A percentile compares a stretch with the other conserved stretches of the same genome.
phyloP scores from a whole-genome alignment of 2,797 vertebrate species.

The Eutrigla gurnardus region DNA sequence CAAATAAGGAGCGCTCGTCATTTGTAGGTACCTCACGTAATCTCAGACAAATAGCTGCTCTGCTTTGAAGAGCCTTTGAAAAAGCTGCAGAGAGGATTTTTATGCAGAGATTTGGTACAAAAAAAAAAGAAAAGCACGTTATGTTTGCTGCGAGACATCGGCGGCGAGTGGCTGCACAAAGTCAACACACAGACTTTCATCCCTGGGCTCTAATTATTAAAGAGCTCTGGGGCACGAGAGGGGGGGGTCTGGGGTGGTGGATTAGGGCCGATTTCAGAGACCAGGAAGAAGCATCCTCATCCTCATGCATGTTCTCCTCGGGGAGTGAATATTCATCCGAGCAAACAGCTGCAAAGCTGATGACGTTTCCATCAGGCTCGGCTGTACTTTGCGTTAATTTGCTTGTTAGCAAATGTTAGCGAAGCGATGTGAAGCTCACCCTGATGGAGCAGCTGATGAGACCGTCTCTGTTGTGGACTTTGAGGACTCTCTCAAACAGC shows the following conservation, averaged over 20 bases:
- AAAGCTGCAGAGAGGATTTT: slow-evolving; percentile 1
- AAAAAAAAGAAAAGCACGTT: neutral
- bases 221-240: slow-evolving; percentile 6
- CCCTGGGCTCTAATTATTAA: slow-evolving; percentile 26
- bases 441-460: slow-evolving; percentile 98
- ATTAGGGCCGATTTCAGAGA: slow-evolving; percentile 19
- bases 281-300: neutral
- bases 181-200: slow-evolving; percentile 22
- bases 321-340: neutral
- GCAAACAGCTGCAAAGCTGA: neutral
- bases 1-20: neutral
- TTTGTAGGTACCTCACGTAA: slow-evolving; percentile 7
- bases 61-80: slow-evolving; percentile 5
- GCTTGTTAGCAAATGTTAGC: neutral
- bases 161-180: slow-evolving; percentile 17
- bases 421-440: slow-evolving; percentile 75
- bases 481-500: slow-evolving; percentile 93
- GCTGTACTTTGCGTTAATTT: too few relatives aligned
- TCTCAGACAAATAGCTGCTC: slow-evolving; percentile 15
- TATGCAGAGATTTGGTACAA: slow-evolving; percentile 17
- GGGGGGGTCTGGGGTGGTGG: slow-evolving; percentile 15
- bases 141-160: slow-evolving; percentile 16
- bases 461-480: slow-evolving; percentile 94
- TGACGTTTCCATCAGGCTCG: neutral
- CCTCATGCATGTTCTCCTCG: neutral